Conservation (phyloP, 2,888 invertebrate genomes). For the Oligia strigilis region DNA sequence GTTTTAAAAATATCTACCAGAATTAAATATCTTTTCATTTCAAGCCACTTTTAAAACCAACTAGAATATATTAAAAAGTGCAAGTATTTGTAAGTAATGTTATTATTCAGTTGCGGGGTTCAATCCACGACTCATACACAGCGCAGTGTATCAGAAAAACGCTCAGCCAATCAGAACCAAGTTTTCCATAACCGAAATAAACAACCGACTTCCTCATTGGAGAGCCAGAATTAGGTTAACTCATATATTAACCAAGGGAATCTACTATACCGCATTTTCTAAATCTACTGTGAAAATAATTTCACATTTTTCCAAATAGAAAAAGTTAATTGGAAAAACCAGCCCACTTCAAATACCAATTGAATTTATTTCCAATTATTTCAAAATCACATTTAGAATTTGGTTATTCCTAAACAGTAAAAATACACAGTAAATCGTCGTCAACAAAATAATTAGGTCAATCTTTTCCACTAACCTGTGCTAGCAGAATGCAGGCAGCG, state of each 20-base stretch:
- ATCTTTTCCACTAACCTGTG: constrained; percentile 77
- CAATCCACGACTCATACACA: not conserved
- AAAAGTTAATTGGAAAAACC: not conserved
- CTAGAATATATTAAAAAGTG: too few species aligned
- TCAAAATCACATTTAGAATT: not conserved
- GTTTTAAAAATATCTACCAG: not conserved
- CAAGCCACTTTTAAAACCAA: not conserved
- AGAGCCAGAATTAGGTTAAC: not conserved
- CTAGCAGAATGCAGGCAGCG: constrained; percentile 83
- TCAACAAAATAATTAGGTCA: constrained; percentile 21
- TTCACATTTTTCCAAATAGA: not conserved
- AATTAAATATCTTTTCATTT: too few species aligned
- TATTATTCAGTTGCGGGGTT: not conserved
- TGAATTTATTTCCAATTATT: not conserved
- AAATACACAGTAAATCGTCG: constrained; percentile 1
- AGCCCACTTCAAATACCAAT: not conserved
- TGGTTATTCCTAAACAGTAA: not conserved
- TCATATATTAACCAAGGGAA: not conserved
- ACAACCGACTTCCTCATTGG: not conserved
- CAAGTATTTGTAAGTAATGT: too few species aligned
- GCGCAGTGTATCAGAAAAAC: not conserved
- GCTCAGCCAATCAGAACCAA: not conserved
- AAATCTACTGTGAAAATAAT: not conserved
- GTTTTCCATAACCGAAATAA: not conserved
- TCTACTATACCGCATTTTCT: not conserved